A percentile compares a stretch with the other conserved stretches of the same genome.
Evolutionary conservation across 1,140 invertebrate species (phyloP).

Genomic region (Chrysomallon squamiferum): DNA sequence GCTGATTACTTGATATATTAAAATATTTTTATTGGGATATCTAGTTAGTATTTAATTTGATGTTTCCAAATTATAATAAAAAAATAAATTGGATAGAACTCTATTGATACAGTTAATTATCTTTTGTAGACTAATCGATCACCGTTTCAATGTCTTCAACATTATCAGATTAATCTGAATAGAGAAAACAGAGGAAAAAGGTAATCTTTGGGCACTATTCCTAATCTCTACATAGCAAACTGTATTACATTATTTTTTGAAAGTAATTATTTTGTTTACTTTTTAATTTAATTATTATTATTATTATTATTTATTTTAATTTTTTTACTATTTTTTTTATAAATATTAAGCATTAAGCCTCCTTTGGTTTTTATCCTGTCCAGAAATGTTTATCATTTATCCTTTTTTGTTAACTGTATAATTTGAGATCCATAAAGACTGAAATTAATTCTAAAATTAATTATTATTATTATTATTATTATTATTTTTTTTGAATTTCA

Average conservation of each 20-base stretch:
- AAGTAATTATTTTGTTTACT: not conserved
- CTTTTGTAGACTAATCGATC: conserved; percentile 54
- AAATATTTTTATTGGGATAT: too few relatives aligned
- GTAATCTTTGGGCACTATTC: not conserved
- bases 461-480: too few relatives aligned
- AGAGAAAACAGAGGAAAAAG: conserved; percentile 16
- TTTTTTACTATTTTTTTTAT: not conserved
- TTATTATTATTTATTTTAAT: not conserved
- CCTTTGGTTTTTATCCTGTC: not conserved
- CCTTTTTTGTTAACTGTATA: too few relatives aligned
- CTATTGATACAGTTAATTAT: too few relatives aligned
- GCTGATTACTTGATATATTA: too few relatives aligned
- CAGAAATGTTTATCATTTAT: too few relatives aligned
- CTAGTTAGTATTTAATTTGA: too few relatives aligned
- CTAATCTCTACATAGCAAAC: not conserved
- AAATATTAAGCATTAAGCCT: not conserved
- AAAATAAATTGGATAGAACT: too few relatives aligned
- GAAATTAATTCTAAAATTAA: too few relatives aligned
- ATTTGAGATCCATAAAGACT: too few relatives aligned
- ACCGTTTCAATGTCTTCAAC: conserved; percentile 59
- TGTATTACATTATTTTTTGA: not conserved
- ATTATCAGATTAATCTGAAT: conserved; percentile 54
- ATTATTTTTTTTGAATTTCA: too few relatives aligned
- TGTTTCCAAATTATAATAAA: too few relatives aligned
- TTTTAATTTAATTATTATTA: not conserved